Base-by-base conservation (phyloP, 2,888 invertebrate genomes). In the Hedya salicella region DNA sequence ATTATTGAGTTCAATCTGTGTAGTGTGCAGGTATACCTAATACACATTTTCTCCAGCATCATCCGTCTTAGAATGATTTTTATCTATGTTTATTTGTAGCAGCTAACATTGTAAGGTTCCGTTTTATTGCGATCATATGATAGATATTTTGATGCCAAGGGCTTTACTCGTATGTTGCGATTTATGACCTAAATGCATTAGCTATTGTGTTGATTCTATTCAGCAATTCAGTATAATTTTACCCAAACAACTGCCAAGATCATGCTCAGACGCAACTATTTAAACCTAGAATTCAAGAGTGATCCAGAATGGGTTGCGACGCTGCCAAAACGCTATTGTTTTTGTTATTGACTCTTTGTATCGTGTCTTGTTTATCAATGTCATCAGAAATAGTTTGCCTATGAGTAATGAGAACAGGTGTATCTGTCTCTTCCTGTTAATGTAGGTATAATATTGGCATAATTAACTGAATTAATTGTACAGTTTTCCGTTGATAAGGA, bases 201-300 rank as follows among this genome's bases (percentile, higher is more conserved):
- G 46, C 17, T 32, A 57, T 32, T 57, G 44, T 57, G 44, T 57
- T 46, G 44, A 75, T 59, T 44, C 50, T 39, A 46, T 62, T 68
- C 42, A 73, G 73, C 69, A 74, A 70, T 70, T 67, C 67, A 78
- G 76, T 79, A 77, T 80, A 75, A 71, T 75, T 72, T 72, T 72
- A 73, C 68, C 66, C 67, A 68, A 74, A 70, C 76, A 76, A 76
- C 75, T 82, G 81, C 79, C 80, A 81, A 81, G 73, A 79, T 77
- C 63, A 63, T 72, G 57, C 62, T 69, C 69, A 70, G 65, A 64
- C 21, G 21, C n/a, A 17, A 32, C 67, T 62, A 65, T 70, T 59
- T 62, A 67, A 65, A 40, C 52, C 42, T 54, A 60, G 44, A 32
- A 64, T 44, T 44, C 30, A 52, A 48, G 60, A 61, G 40, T 21